These are phyloP conservation scores for Tribolium castaneum DNA, from an alignment of 1,140 invertebrate genomes.

Conservation along the genomic window DNA sequence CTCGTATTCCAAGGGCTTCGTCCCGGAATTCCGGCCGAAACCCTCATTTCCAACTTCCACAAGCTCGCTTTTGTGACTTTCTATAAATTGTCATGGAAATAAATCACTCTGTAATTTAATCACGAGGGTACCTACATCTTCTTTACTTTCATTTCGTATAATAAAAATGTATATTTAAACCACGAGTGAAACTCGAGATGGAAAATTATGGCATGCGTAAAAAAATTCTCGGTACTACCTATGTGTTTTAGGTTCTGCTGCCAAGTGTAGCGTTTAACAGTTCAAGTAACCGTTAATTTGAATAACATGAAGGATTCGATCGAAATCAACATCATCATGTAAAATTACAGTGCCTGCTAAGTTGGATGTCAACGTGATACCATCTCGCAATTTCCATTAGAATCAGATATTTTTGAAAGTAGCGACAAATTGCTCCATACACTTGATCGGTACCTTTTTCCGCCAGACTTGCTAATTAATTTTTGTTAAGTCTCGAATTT, in stretches of 20 bases:
- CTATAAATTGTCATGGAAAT: neutral
- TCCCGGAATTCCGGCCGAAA: neutral
- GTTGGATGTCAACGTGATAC: neutral
- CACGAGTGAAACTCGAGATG: constrained; percentile 8
- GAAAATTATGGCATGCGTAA: neutral
- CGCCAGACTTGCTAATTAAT: neutral
- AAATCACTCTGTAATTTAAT: neutral
- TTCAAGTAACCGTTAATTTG: constrained; percentile 31
- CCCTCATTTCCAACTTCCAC: neutral
- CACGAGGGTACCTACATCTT: neutral
- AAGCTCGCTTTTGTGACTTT: neutral
- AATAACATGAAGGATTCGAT: constrained; percentile 11
- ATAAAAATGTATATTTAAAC: constrained; percentile 22
- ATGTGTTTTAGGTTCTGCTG: neutral
- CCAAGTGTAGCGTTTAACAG: constrained; percentile 24
- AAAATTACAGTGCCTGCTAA: constrained; percentile 5
- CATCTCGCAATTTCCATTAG: neutral
- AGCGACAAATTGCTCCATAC: neutral
- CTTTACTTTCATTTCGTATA: constrained; percentile 9
- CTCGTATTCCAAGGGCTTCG: neutral
- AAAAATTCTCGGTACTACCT: neutral
- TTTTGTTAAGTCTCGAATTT: neutral
- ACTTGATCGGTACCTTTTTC: neutral
- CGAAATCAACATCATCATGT: constrained; percentile 7
- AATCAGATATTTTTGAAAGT: neutral